Evolutionary conservation across 2,113 vertebrate species (phyloP), one percentile per base, ranked within the genome.

Genomic region (Ariopsis seemanni): DNA sequence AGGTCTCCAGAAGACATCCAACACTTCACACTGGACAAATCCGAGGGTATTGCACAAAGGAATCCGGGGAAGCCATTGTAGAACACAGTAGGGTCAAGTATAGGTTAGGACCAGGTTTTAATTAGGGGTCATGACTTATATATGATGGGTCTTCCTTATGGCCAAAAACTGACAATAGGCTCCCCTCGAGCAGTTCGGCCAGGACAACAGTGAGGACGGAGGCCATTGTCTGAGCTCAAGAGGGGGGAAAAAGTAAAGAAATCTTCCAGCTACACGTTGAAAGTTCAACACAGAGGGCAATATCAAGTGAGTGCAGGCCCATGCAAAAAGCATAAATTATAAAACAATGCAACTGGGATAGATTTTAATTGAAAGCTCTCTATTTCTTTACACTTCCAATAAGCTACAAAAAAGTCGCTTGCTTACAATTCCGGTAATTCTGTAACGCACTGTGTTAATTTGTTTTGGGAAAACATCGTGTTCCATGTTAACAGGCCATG

Each of bases 81-180:
- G 87, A 92, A 82, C 90, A 91, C 88, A 58, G 90, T 10, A 88
- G 94, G 97, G 94, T 97, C 96, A 93, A 87, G 88, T 93, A 94
- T 94, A 94, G 79, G 93, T 96, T 91, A 94, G 91, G 90, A 93
- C 94, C 95, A 95, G 94, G 95, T 95, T 95, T 95, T 93, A 94
- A 98, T 98, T 96, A 99, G 98, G 93, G 95, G 93, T 96, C 96
- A 98, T 98, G 94, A 96, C 92, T 93, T 91, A 93, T 97, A 96
- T 95, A 95, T 96, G 96, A 95, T 94, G 85, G 90, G 92, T 89
- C 88, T 90, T 94, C 91, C 93, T 91, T 87, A 86, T 89, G 83
- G 90, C 88, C 90, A 91, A 84, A 91, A 90, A 81, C 67, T 11
- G 75, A 92, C 91, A 92, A 91, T 89, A 74, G 91, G 71, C 57